phyloP scores from a whole-genome alignment of 2,888 invertebrate species.

The Trissolcus brochymenae region DNA sequence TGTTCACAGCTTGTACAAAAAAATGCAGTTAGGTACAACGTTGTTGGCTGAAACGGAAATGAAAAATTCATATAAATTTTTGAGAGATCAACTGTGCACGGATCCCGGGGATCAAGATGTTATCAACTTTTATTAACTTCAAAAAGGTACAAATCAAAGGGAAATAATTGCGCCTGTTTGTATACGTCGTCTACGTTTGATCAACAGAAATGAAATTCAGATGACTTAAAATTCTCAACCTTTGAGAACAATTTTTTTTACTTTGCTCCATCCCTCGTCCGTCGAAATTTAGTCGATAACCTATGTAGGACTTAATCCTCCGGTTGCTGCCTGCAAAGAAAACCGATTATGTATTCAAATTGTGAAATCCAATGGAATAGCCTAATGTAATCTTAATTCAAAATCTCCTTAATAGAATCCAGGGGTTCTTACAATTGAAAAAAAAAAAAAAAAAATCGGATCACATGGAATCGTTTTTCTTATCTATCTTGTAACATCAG shows the following conservation, averaged over 20 bases:
- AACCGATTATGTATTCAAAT: constrained; percentile 45
- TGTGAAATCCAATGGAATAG: constrained; percentile 47
- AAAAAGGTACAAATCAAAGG: too few species aligned
- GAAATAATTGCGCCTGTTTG: neutral
- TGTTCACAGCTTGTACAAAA: constrained; percentile 1
- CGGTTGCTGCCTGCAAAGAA: constrained; percentile 35
- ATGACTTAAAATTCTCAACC: constrained; percentile 4
- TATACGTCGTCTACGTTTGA: neutral
- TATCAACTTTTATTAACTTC: constrained; percentile 11
- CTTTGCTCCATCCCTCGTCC: constrained; percentile 16
- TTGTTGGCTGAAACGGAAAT: constrained; percentile 18
- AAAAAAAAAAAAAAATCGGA: constrained; percentile 18
- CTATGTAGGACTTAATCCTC: constrained; percentile 6
- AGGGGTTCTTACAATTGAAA: constrained; percentile 37
- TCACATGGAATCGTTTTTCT: constrained; percentile 46
- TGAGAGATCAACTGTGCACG: constrained; percentile 7
- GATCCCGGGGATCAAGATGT: constrained; percentile 7
- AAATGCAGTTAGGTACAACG: constrained; percentile 20
- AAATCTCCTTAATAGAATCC: constrained; percentile 43
- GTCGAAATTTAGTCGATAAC: constrained; percentile 39
- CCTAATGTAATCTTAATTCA: constrained; percentile 37
- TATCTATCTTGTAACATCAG: too few species aligned
- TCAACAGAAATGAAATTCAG: neutral
- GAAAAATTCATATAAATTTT: constrained; percentile 31
- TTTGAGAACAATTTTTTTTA: constrained; percentile 4